Percentiles rank a stretch among this genome's conserved stretches.
These are phyloP conservation scores for Eonycteris spelaea DNA, from an alignment of 2,113 vertebrate species.

Conservation along the genomic window DNA sequence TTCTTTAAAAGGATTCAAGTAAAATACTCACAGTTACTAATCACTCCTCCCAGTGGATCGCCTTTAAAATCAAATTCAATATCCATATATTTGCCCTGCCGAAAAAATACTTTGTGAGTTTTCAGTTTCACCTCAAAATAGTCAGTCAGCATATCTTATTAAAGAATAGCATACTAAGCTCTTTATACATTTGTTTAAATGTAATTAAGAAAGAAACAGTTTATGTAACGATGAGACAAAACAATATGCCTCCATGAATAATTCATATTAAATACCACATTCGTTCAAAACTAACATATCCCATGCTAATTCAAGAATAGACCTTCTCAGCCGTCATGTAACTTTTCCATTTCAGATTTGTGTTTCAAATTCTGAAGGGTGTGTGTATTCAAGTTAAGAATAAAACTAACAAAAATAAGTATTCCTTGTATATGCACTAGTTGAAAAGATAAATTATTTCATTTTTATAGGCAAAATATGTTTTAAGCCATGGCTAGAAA, in stretches of 20 bases:
- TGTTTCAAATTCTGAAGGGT: neutral
- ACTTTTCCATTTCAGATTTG: neutral
- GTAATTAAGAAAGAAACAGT: conserved; percentile 21
- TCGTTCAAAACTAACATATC: neutral
- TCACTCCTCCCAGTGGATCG: conserved; percentile 97
- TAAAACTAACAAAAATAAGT: neutral
- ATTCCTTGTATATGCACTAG: neutral
- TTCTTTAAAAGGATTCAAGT: neutral
- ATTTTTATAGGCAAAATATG: neutral
- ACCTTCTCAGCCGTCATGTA: neutral
- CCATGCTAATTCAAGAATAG: neutral
- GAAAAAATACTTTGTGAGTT: conserved; percentile 65
- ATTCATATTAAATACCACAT: neutral
- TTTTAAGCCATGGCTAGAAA: neutral
- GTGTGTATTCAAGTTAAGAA: neutral
- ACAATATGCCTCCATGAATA: neutral
- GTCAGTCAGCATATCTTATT: neutral
- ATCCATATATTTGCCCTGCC: conserved; percentile 99
- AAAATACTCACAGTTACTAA: conserved; percentile 98
- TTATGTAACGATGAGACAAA: neutral
- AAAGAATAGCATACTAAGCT: neutral
- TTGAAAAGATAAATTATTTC: neutral
- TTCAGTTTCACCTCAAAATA: neutral
- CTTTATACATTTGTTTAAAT: neutral
- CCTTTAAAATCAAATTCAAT: conserved; percentile 99